Evolutionary conservation across 2,888 invertebrate species (phyloP), one percentile per base, ranked within the genome.

Genomic region (Cheilosia soror): DNA sequence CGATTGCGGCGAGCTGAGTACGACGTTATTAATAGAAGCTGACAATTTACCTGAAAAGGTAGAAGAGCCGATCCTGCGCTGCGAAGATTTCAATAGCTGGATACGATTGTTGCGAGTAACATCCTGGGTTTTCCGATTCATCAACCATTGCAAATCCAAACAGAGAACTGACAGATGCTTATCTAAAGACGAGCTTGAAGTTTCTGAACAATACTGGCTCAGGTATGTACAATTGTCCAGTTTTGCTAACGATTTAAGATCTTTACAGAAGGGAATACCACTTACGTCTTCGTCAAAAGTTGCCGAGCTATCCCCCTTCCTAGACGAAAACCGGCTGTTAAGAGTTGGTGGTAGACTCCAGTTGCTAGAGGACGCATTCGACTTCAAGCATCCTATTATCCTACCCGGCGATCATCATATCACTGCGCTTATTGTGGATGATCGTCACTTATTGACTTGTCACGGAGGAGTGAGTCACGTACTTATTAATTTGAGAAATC

Each of bases 361-460:
- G 27, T n/a, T 20, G 11, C 15, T 57, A n/a, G 49, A 44, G 3
- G 62, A 37, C 3, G 6, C 25, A 2, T 55, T 53, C 4, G 55
- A 31, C 7, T 1, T 57, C 4, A 62, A 63, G 20, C 78, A 78
- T 71, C 65, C 63, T 27, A 63, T 78, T 11, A 55, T 78, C 6
- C 15, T 78, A 6, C 78, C 78, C 5, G 31, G 20, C 11, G 3
- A 37, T 25, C 47, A 62, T 57, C 40, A 37, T 37, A 29, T 75
- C 7, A 53, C 55, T 0, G 25, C 11, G 9, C 66, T 73, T 4
- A 60, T 80, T 13, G 37, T 51, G 5, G 13, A 55, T n/a, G 66
- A 81, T 20, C 7, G n/a, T 7, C 65, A 81, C 6, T 3, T 11
- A 0, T 1, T 4, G 37, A 55, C 31, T 6, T 31, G 5, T 31